These are phyloP conservation scores for Morpho deidamia DNA, from an alignment of 2,888 invertebrate genomes.

Conservation along the genomic window DNA sequence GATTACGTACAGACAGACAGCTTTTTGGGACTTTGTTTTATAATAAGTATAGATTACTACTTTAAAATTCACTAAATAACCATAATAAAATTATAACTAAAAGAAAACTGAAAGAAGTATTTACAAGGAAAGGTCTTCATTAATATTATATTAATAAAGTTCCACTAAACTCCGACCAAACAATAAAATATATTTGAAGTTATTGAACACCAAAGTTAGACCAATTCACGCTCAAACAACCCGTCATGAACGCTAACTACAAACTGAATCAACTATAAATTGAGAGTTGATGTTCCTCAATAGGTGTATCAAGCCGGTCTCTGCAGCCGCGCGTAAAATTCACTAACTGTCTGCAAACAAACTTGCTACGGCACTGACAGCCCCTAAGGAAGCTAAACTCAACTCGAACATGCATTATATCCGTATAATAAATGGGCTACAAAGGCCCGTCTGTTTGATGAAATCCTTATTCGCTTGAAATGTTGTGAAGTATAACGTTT, in stretches of 20 bases:
- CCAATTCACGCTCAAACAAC: background rate
- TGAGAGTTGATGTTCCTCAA: conserved; percentile 16
- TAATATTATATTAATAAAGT: no score
- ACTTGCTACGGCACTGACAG: conserved; percentile 33
- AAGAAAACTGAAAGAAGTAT: no score
- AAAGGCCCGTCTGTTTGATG: conserved; percentile 6
- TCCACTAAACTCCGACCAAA: no score
- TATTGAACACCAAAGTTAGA: background rate
- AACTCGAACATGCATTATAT: conserved; percentile 21
- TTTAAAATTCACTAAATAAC: no score
- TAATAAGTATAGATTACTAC: no score
- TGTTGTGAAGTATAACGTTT: background rate
- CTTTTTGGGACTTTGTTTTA: no score
- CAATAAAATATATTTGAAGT: background rate
- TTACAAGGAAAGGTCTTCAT: no score
- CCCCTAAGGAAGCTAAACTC: conserved; percentile 22
- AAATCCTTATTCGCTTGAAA: conserved; percentile 5
- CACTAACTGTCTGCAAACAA: conserved; percentile 37
- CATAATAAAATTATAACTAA: no score
- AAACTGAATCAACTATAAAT: conserved; percentile 8
- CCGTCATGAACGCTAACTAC: conserved; percentile 2
- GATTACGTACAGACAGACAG: no score
- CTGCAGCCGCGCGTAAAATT: conserved; percentile 38
- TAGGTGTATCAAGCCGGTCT: conserved; percentile 20
- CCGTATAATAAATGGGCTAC: conserved; percentile 10